Percentiles rank a stretch among this genome's conserved stretches.
Evolutionary conservation across 2,797 vertebrate species (phyloP).

Genomic region (Melanotaenia trifasciata): DNA sequence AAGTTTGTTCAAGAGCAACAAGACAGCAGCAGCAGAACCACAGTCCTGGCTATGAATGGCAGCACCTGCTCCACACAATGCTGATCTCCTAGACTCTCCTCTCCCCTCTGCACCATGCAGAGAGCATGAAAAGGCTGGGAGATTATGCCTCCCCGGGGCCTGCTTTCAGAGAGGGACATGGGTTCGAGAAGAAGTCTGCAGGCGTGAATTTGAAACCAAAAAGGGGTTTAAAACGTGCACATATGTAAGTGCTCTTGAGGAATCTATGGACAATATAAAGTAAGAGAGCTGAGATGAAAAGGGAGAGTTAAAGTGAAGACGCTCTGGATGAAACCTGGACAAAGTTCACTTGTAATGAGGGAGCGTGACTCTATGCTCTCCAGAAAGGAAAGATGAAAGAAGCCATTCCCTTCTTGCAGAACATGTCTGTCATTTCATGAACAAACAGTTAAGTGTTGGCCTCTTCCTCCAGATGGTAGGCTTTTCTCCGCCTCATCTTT

Average conservation of each 20-base stretch:
- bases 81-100: constrained; percentile 45
- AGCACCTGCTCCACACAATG: constrained; percentile 73
- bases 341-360: constrained; percentile 12
- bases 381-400: constrained; percentile 14
- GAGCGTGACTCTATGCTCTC: constrained; percentile 14
- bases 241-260: constrained; percentile 18
- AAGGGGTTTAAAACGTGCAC: constrained; percentile 46
- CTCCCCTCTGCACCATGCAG: constrained; percentile 54
- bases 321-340: background rate
- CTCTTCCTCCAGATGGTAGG: constrained; percentile 78
- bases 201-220: constrained; percentile 14
- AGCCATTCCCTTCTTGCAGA: constrained; percentile 58
- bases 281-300: constrained; percentile 22
- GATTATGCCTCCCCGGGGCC: constrained; percentile 67
- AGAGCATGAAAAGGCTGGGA: constrained; percentile 67
- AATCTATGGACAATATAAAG: constrained; percentile 15
- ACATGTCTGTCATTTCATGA: constrained; percentile 57
- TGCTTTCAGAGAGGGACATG: constrained; percentile 42
- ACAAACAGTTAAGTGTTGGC: constrained; percentile 80
- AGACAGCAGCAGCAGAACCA: constrained; percentile 38
- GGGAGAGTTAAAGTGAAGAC: constrained; percentile 6
- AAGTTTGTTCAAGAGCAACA: constrained; percentile 67
- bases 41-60: constrained; percentile 54
- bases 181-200: constrained; percentile 28
- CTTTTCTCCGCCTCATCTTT: constrained; percentile 55